A percentile compares a stretch with the other conserved stretches of the same genome.
Conservation (phyloP, 2,113 vertebrate genomes). For the Euleptes europaea region DNA sequence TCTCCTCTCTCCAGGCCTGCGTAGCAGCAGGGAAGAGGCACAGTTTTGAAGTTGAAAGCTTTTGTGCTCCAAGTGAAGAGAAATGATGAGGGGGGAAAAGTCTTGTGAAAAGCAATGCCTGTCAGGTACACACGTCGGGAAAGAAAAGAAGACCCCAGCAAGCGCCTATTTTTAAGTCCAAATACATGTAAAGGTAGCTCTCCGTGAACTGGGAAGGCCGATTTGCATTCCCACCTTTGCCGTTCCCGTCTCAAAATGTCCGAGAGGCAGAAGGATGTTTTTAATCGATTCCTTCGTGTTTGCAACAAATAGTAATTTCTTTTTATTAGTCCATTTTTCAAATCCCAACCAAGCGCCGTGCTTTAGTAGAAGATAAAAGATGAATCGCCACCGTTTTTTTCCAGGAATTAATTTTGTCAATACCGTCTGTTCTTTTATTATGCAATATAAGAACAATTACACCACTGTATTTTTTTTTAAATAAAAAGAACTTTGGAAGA, state of each 20-base stretch:
- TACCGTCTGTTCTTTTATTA: slow-evolving; percentile 73
- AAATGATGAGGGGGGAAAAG: neutral
- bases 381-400: slow-evolving; percentile 40
- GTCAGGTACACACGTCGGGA: neutral
- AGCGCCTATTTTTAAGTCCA: slow-evolving; percentile 28
- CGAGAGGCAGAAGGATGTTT: neutral
- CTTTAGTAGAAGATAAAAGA: slow-evolving; percentile 68
- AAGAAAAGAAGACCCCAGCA: neutral
- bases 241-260: neutral
- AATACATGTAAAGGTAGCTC: slow-evolving; percentile 43
- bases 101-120: slow-evolving; percentile 22
- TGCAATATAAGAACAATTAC: slow-evolving; percentile 73
- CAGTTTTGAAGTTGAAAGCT: slow-evolving; percentile 55
- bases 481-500: slow-evolving; percentile 60
- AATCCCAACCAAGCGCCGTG: slow-evolving; percentile 56
- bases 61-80: slow-evolving; percentile 32
- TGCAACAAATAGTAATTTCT: slow-evolving; percentile 50
- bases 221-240: slow-evolving; percentile 9
- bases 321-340: slow-evolving; percentile 66
- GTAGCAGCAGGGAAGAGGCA: slow-evolving; percentile 51
- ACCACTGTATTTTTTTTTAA: slow-evolving; percentile 59
- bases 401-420: slow-evolving; percentile 71
- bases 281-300: slow-evolving; percentile 36
- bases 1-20: slow-evolving; percentile 36
- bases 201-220: slow-evolving; percentile 31